Evolutionary conservation across 2,888 invertebrate species (phyloP), one percentile per base, ranked within the genome.

Genomic region (Limnephilus marmoratus): DNA sequence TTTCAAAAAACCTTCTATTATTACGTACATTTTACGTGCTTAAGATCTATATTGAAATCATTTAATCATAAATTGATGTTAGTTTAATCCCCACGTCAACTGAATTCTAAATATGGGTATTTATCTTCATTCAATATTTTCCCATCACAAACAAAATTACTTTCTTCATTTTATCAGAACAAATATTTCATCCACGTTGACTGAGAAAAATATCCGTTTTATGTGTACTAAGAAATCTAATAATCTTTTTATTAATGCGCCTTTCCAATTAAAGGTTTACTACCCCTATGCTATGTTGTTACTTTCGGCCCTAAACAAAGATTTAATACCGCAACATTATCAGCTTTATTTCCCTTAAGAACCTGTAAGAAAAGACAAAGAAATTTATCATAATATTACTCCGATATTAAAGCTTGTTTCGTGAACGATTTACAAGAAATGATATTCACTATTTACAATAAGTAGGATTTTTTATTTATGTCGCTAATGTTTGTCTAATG

Each of bases 221-320:
- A 83, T 83, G 4, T 37, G 83, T 41, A 83, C 37, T 83, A 37
- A 34, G 45, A 45, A 49, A 86, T 86, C 86, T 49, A 45, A 86
- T 86, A 83, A 86, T 86, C 29, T 86, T 86, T 86, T 86, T 86
- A 86, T 86, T 68, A 68, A 68, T 86, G 86, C 29, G n/a, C 45
- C 45, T 86, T 49, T 86, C 86, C 86, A 86, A 86, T 86, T 86
- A 86, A 41, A 45, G 29, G 24, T 86, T 86, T 86, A 86, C 45
- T 45, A 45, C 86, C 41, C 29, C 86, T n/a, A 49, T 12, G 45
- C n/a, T 29, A 86, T 3, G 86, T 86, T 49, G 86, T 86, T 86
- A 86, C 45, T 86, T n/a, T n/a, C 24, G n/a, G 29, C 45, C 86
- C 86, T 86, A 86, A 86, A 41, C 45, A 85, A 41, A 86, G 86